Base-by-base conservation (phyloP, 64 coral and sea anemone genomes). In the Exaiptasia diaphana region DNA sequence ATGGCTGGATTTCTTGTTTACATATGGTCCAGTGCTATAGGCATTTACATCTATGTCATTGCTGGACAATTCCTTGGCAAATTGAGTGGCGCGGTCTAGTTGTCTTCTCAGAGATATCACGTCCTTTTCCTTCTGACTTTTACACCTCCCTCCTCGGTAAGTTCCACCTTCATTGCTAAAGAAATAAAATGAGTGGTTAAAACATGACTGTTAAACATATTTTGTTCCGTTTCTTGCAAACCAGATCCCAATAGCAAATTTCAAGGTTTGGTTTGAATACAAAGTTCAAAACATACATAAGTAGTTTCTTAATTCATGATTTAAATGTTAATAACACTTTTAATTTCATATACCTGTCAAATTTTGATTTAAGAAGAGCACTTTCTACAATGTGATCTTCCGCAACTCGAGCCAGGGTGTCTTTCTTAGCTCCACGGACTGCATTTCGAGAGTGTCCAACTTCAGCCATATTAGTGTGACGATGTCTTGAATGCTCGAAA, bases 391-490 rank as follows among this genome's bases (percentile, higher is more conserved):
- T 32, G 23, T 85, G 82, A 20, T 75, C 69, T 55, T 73, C 69
- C 13, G 83, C 70, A 21, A 61, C 71, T 39, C 27, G 52, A 11
- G 70, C 55, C 4, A 86, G 53, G 0, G 69, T 76, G 41, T 86
- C 71, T 40, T 86, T 86, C 41, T 75, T 86, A 4, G 70, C 83
- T 2, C 83, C 83, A n/a, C 54, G 50, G 1, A 52, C 54, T n/a
- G 83, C 83, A 65, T 75, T 75, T n/a, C 82, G 50, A 20, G 82
- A 56, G 41, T 85, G 82, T 0, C 82, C 69, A 0, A 75, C 69
- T 53, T 85, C 82, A 31, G 68, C 82, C 82, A 85, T 85, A 45
- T 85, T 85, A 0, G 82, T 85, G 18, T 85, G 74, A 12, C 1
- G 53, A n/a, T 30, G 15, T 6, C 25, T 86, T 86, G 41, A 86